Evolutionary conservation across 2,113 vertebrate species (phyloP), one percentile per base, ranked within the genome.

Genomic region (Mastomys natalensis): DNA sequence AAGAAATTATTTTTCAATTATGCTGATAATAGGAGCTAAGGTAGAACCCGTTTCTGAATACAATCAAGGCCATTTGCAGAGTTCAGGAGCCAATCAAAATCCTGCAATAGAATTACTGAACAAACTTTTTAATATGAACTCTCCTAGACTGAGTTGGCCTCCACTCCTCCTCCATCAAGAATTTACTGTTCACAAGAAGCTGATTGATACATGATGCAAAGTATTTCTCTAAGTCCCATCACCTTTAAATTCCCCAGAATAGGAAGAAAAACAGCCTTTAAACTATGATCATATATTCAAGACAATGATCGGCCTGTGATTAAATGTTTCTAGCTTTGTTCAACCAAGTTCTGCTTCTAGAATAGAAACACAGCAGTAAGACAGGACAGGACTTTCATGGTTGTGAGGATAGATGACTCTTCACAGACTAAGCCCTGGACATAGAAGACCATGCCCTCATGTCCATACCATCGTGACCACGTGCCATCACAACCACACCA

Each of bases 101-200:
- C 4, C 26, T 7, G 7, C 6, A 70, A 16, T 3, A 19, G 13
- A 58, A 6, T 51, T 62, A 31, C 16, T 5, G 40, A 37, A 5
- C 3, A n/a, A 21, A 43, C 5, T 1, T 3, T 22, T 6, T 1
- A 11, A 4, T 2, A 9, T 6, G 5, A 9, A 0, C 1, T 31
- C 58, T 77, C 13, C 15, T 74, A 74, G 9, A 43, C 2, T 13
- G 1, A 21, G 13, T 2, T 21, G 3, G 2, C 11, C 45, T 53
- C 10, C 29, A 26, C 45, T 26, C 4, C 8, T 12, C n/a, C 1
- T 8, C 29, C 5, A 2, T 55, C 8, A 7, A 64, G 26, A n/a
- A 64, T 40, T 60, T 45, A 22, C 48, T 64, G 7, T n/a, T 68
- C n/a, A 11, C 21, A 66, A 60, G 37, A 62, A 29, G 40, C 29